phyloP scores from a whole-genome alignment of 1,140 invertebrate genomes.

The Bradysia coprophila region DNA sequence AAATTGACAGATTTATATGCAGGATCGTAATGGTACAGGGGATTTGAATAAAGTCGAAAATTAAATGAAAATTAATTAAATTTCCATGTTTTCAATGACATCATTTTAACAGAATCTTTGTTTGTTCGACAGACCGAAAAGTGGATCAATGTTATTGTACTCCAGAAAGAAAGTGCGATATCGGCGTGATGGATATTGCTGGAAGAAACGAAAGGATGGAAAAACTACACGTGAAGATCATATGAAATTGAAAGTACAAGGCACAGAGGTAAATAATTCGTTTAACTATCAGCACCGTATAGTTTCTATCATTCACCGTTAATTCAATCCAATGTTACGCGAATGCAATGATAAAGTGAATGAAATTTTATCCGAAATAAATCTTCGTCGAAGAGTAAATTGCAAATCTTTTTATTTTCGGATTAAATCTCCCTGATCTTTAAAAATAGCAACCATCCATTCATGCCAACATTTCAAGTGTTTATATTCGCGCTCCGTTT shows the following conservation, averaged over 20 bases:
- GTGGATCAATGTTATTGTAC: conserved; percentile 93
- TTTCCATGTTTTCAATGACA: not conserved
- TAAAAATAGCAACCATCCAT: conserved; percentile 1
- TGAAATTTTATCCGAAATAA: no score
- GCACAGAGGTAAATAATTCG: conserved; percentile 68
- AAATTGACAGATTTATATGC: no score
- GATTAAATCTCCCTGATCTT: conserved; percentile 3
- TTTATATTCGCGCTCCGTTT: not conserved
- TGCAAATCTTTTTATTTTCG: conserved; percentile 1
- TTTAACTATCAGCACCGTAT: no score
- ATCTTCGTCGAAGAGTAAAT: not conserved
- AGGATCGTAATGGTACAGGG: no score
- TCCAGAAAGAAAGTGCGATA: conserved; percentile 91
- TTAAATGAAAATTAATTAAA: no score
- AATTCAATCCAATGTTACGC: not conserved
- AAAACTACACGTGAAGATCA: conserved; percentile 97
- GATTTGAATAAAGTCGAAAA: no score
- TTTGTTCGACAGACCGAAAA: conserved; percentile 59
- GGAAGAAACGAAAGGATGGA: conserved; percentile 96
- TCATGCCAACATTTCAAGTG: conserved; percentile 1
- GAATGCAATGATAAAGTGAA: not conserved
- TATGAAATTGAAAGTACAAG: conserved; percentile 97
- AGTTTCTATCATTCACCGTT: not conserved
- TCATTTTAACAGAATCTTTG: not conserved
- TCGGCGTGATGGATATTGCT: conserved; percentile 92